Evolutionary conservation across 2,113 vertebrate genomes (phyloP), one percentile per base, ranked within the genome.

Genomic region (Ibidorhyncha struthersii): DNA sequence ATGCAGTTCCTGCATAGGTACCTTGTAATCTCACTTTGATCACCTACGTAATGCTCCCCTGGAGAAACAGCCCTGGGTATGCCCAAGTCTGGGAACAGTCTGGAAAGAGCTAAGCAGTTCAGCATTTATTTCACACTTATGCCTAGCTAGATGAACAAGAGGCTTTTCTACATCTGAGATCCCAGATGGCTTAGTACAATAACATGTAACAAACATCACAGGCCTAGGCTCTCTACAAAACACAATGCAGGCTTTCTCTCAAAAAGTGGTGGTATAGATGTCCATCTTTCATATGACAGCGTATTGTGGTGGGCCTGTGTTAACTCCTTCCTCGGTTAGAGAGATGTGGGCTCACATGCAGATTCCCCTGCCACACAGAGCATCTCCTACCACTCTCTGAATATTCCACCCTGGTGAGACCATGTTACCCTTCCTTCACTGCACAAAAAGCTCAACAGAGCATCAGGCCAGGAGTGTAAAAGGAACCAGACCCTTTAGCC

Each of bases 21-120:
- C 47, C 76, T 81, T 86, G n/a, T 92, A 70, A 73, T 89, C 92
- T 92, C 82, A 53, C 36, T 40, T 62, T 83, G 50, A 40, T 95
- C 23, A 55, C 69, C 47, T 59, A 14, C 1, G 2, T 77, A 82
- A 72, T 61, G 40, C 21, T 69, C 29, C 41, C 53, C 38, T 91
- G 73, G 25, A 91, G 82, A 87, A 96, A 85, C 47, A 86, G 72
- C 59, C 55, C 65, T 41, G 62, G 34, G 21, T 61, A 85, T 82
- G 62, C 34, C n/a, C 34, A 50, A 50, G 49, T 50, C 49, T 50
- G 49, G 49, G 49, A 50, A 50, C 22, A 77, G 47, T 49, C 59
- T 83, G 67, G 71, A 56, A 65, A 67, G 58, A 73, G 59, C 21
- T 62, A 43, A 81, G 53, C 30, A 66, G 40, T 82, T 89, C 10